These are phyloP conservation scores for Nasonia longicornis DNA, from an alignment of 1,140 invertebrate genomes.

Conservation along the genomic window DNA sequence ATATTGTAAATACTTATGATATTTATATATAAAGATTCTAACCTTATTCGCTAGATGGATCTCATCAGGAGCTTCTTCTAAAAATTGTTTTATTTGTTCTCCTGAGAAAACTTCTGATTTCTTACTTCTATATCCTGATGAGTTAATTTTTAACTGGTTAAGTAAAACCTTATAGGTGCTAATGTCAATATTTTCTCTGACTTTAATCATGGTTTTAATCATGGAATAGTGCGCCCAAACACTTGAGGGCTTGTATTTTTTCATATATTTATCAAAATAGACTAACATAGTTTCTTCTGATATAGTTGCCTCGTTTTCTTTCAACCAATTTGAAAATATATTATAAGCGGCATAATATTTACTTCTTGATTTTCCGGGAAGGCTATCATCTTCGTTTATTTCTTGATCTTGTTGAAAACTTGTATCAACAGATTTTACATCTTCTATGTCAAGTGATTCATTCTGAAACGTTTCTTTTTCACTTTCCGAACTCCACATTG, in stretches of 20 bases:
- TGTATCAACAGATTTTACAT: background rate
- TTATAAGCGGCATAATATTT: background rate
- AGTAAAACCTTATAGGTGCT: background rate
- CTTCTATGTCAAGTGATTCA: background rate
- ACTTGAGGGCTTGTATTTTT: slow-evolving; percentile 14
- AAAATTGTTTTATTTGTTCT: background rate
- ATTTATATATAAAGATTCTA: background rate
- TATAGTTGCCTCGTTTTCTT: background rate
- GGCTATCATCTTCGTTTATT: background rate
- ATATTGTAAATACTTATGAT: background rate
- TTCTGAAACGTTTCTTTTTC: background rate
- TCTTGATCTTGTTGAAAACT: too few relatives aligned
- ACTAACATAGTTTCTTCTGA: background rate
- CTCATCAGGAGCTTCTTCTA: background rate
- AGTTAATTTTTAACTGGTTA: background rate
- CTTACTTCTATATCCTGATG: slow-evolving; percentile 3
- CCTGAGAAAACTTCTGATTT: background rate
- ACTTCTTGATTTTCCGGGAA: background rate
- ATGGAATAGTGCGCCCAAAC: slow-evolving; percentile 10
- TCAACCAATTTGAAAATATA: background rate
- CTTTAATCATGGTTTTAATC: slow-evolving; percentile 4
- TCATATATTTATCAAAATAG: background rate
- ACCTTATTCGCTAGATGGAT: slow-evolving; percentile 7
- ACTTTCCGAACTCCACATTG: background rate
- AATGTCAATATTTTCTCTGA: slow-evolving; percentile 11